Conservation (phyloP, 2,888 invertebrate species). For the Drosophila limbata region DNA sequence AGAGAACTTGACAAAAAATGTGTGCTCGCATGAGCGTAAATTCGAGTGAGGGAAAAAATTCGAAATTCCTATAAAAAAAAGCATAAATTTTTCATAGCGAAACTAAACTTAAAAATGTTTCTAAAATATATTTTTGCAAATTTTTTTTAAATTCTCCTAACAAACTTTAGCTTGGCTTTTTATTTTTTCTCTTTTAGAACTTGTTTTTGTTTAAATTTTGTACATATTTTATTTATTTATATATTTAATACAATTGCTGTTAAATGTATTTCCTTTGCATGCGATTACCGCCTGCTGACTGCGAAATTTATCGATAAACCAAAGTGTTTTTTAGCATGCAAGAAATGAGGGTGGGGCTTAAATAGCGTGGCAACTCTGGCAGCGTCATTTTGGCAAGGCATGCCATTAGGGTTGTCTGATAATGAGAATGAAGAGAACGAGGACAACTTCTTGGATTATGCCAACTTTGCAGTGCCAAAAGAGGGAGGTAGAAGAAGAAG, state of each 20-base stretch:
- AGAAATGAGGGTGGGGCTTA: conserved; percentile 10
- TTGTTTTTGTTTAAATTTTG: no score
- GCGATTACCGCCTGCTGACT: conserved; percentile 3
- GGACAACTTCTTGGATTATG: conserved; percentile 44
- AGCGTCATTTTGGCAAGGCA: conserved; percentile 30
- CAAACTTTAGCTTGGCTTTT: not conserved
- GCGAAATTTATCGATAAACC: conserved; percentile 16
- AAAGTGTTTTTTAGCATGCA: conserved; percentile 30
- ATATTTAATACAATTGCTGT: not conserved
- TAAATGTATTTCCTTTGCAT: not conserved
- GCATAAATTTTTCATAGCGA: no score
- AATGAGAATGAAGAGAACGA: conserved; percentile 33
- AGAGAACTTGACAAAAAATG: not conserved
- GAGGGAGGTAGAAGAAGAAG: not conserved
- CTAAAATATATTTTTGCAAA: no score
- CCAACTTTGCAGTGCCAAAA: conserved; percentile 52
- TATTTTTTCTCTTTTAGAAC: not conserved
- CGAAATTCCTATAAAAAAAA: no score
- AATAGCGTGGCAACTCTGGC: conserved; percentile 38
- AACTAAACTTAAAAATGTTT: no score
- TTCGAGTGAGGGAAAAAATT: not conserved
- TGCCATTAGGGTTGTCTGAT: conserved; percentile 34
- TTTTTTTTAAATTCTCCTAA: not conserved
- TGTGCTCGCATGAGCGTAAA: not conserved
- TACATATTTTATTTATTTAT: no score